Evolutionary conservation across 2,888 invertebrate genomes (phyloP).

Genomic region (Idaea aversata): DNA sequence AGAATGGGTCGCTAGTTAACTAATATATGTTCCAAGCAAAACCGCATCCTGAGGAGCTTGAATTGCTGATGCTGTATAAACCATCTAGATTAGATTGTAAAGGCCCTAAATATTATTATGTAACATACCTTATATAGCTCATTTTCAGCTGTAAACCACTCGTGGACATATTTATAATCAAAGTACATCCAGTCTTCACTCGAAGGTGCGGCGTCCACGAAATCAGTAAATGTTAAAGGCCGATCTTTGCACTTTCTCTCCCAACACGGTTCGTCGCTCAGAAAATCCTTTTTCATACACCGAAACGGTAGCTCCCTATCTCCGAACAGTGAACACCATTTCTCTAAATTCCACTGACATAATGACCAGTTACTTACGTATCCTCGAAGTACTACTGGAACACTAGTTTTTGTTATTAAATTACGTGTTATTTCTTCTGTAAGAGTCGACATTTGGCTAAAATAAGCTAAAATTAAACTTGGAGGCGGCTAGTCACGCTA

Average conservation of each 20-base stretch:
- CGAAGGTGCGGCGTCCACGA: conserved; percentile 67
- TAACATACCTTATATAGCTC: conserved; percentile 79
- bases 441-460: conserved; percentile 45
- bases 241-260: conserved; percentile 84
- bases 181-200: conserved; percentile 87
- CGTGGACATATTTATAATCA: conserved; percentile 90
- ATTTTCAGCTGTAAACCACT: conserved; percentile 81
- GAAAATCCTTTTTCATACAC: conserved; percentile 56
- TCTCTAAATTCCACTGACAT: conserved; percentile 80
- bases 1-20: too few species aligned
- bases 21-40: background rate
- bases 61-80: background rate
- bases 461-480: background rate
- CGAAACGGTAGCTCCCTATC: conserved; percentile 81
- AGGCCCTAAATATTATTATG: conserved; percentile 5
- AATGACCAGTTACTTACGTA: conserved; percentile 80
- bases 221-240: conserved; percentile 82
- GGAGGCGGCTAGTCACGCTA: background rate
- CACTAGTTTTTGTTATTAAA: conserved; percentile 44
- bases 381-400: conserved; percentile 78
- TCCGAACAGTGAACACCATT: conserved; percentile 81
- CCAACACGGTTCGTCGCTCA: conserved; percentile 86
- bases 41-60: background rate
- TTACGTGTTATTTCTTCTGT: conserved; percentile 50
- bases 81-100: conserved; percentile 6